A percentile compares a stretch with the other conserved stretches of the same genome.
Conservation (phyloP, 2,888 invertebrate genomes). For the Stomorhina lunata region DNA sequence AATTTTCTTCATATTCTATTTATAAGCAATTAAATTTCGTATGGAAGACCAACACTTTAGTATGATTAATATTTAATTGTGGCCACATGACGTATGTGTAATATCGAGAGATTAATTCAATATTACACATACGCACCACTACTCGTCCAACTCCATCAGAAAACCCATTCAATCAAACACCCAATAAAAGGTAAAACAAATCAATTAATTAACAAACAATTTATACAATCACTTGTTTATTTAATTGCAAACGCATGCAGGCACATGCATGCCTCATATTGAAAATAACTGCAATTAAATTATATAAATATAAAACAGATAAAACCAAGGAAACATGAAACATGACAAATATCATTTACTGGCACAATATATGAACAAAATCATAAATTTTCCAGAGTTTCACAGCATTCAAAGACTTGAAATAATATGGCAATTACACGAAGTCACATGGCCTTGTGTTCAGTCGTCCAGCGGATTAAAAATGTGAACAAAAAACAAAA, state of each 20-base stretch:
- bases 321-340: not conserved
- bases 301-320: not conserved
- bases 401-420: too few relatives aligned
- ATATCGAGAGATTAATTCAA: slow-evolving; percentile 20
- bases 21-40: too few relatives aligned
- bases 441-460: not conserved
- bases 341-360: not conserved
- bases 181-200: not conserved
- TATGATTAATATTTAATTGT: slow-evolving; percentile 12
- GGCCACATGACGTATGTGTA: not conserved
- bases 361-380: too few relatives aligned
- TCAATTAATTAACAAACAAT: slow-evolving; percentile 14
- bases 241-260: slow-evolving; percentile 11
- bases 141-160: too few relatives aligned
- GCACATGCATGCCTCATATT: not conserved
- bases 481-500: not conserved
- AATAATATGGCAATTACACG: not conserved
- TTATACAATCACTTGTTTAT: slow-evolving; percentile 1
- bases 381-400: too few relatives aligned
- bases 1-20: too few relatives aligned
- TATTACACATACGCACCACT: not conserved
- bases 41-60: too few relatives aligned
- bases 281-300: slow-evolving; percentile 29
- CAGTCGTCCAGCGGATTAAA: not conserved
- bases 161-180: not conserved